Base-by-base conservation (phyloP, 2,113 vertebrate species). In the Bufo gargarizans region DNA sequence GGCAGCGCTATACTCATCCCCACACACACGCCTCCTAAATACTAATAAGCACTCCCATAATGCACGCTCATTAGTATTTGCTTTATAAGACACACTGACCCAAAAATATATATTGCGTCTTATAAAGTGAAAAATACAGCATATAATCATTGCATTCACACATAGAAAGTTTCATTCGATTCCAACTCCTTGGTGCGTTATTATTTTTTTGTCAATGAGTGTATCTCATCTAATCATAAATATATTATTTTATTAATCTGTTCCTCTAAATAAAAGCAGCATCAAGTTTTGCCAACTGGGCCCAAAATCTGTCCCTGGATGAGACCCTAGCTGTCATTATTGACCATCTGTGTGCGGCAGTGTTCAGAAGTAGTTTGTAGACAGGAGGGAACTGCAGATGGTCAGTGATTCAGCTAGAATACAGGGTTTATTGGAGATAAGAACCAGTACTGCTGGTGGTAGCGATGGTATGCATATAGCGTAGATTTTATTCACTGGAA, bases 231-330 rank as follows among this genome's bases (percentile, higher is more conserved):
- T 6, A 45, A 45, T 45, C 69, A 72, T 16, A 4, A 72, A 72
- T 16, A 72, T 72, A 43, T 45, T 72, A 71, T 71, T 67, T 67
- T 9, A 67, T 10, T 67, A 67, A 47, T 76, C 47, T 10, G 45
- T 76, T 12, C 10, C 33, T 74, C 8, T 74, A 74, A 47, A 47
- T 74, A 3, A 43, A 47, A 49, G 45, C 45, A 50, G 72, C 47
- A 20, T 20, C 50, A 11, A 50, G 47, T 17, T 17, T 74, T 74
- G 43, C 43, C 43, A 74, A 45, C 13, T 45, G 43, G 5, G 17
- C 47, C 47, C 72, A 76, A 76, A 76, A 76, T 50, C 14, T 76
- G 72, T 76, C 72, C 72, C 72, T 76, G 72, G 72, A 76, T 76
- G 72, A 76, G 45, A 76, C 72, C 72, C 72, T 76, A 49, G 72